Percentiles rank a stretch among this genome's conserved stretches.
Evolutionary conservation across 1,140 invertebrate genomes (phyloP).

Genomic region (Zophobas morio): DNA sequence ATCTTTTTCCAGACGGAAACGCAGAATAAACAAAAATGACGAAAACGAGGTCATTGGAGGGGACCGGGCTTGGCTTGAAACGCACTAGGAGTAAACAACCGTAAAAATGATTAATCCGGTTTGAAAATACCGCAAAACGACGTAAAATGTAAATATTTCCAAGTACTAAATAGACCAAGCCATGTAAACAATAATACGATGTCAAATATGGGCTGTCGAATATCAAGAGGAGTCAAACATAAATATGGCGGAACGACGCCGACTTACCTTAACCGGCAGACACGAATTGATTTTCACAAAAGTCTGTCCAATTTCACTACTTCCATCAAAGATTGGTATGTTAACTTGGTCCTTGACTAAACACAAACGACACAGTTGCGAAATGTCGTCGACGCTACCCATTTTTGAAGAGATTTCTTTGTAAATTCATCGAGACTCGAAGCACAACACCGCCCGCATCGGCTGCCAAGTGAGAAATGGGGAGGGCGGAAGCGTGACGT

Average conservation of each 20-base stretch:
- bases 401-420: conserved; percentile 56
- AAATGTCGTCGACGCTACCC: conserved; percentile 66
- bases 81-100: too few relatives aligned
- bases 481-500: conserved; percentile 54
- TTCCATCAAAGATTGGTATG: conserved; percentile 73
- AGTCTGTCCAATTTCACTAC: conserved; percentile 71
- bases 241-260: conserved; percentile 67
- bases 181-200: conserved; percentile 56
- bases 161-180: neutral
- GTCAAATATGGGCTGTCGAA: conserved; percentile 61
- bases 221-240: conserved; percentile 57
- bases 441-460: conserved; percentile 33
- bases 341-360: conserved; percentile 74
- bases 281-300: conserved; percentile 74
- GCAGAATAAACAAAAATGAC: too few relatives aligned
- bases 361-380: conserved; percentile 74
- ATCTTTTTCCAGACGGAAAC: too few relatives aligned
- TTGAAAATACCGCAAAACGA: too few relatives aligned
- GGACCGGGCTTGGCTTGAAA: too few relatives aligned
- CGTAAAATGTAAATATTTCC: too few relatives aligned
- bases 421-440: conserved; percentile 57
- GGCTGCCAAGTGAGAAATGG: conserved; percentile 56
- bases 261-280: conserved; percentile 75
- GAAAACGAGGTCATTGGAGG: too few relatives aligned
- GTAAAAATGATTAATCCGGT: too few relatives aligned